Evolutionary conservation across 2,113 vertebrate species (phyloP).

Genomic region (Xenopus laevis): DNA sequence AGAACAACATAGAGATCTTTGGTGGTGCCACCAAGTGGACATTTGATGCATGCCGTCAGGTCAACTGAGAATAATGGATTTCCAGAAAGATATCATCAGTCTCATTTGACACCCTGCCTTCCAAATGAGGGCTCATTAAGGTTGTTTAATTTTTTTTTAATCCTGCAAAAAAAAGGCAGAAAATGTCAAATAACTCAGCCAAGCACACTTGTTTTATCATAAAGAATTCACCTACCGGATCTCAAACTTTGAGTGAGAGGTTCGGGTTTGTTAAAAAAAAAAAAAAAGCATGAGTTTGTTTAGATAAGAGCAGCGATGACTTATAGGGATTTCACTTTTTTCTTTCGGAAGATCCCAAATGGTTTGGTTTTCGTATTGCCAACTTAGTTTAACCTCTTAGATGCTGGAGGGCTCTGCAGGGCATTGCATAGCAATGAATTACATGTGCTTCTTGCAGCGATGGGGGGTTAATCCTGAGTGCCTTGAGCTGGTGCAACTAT

Average conservation of each 20-base stretch:
- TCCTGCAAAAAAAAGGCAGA: neutral
- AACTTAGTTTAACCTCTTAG: constrained; percentile 60
- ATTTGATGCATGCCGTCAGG: constrained; percentile 89
- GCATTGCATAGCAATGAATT: constrained; percentile 1
- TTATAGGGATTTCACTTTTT: constrained; percentile 27
- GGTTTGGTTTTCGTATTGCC: constrained; percentile 62
- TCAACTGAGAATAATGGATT: constrained; percentile 73
- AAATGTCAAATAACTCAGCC: neutral
- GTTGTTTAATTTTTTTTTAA: constrained; percentile 36
- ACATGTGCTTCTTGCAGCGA: constrained; percentile 23
- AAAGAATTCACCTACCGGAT: constrained; percentile 32
- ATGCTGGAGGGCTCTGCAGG: constrained; percentile 19
- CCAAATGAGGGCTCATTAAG: constrained; percentile 38
- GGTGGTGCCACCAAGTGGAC: constrained; percentile 94
- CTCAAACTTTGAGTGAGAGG: constrained; percentile 23
- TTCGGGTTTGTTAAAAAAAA: constrained; percentile 20
- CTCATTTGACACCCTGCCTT: constrained; percentile 33
- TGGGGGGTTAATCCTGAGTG: constrained; percentile 70
- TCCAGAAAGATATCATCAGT: constrained; percentile 31
- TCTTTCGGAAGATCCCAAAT: constrained; percentile 9
- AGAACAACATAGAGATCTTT: constrained; percentile 87
- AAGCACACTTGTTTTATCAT: constrained; percentile 27
- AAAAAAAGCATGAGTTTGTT: neutral
- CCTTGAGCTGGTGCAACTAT: constrained; percentile 74
- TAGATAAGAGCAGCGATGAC: neutral